Conservation (phyloP, 2,888 invertebrate species). For the Cacoxenus indagator region DNA sequence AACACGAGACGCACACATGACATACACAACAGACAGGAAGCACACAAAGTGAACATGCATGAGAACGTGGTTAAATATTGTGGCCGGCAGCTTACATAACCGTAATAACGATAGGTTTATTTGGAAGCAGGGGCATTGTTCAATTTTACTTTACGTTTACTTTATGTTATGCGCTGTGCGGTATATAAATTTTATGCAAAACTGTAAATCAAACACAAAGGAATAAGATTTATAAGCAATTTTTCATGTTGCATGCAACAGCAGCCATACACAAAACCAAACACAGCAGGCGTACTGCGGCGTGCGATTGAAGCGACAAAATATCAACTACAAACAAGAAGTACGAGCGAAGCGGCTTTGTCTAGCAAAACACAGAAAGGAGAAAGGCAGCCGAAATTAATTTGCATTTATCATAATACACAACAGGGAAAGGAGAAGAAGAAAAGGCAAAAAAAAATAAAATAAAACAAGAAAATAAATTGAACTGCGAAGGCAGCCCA, state of each 20-base stretch:
- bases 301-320: constrained; percentile 23
- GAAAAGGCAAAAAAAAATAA: background rate
- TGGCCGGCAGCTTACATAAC: background rate
- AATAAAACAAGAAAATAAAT: constrained; percentile 10
- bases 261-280: background rate
- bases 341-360: background rate
- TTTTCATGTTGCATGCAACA: constrained; percentile 40
- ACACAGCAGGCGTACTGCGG: background rate
- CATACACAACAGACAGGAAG: background rate
- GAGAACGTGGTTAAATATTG: background rate
- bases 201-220: constrained; percentile 21
- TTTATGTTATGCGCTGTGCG: constrained; percentile 31
- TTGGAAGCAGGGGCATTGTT: background rate
- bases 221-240: constrained; percentile 43
- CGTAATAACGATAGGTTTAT: background rate
- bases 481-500: constrained; percentile 3
- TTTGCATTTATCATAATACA: constrained; percentile 20
- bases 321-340: constrained; percentile 9
- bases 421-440: background rate
- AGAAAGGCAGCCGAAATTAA: constrained; percentile 4
- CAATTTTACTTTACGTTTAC: constrained; percentile 33
- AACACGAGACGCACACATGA: background rate
- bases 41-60: background rate
- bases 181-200: constrained; percentile 27
- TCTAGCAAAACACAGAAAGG: background rate